Conservation (phyloP, 2,888 invertebrate genomes). For the Hoplodrina ambigua region DNA sequence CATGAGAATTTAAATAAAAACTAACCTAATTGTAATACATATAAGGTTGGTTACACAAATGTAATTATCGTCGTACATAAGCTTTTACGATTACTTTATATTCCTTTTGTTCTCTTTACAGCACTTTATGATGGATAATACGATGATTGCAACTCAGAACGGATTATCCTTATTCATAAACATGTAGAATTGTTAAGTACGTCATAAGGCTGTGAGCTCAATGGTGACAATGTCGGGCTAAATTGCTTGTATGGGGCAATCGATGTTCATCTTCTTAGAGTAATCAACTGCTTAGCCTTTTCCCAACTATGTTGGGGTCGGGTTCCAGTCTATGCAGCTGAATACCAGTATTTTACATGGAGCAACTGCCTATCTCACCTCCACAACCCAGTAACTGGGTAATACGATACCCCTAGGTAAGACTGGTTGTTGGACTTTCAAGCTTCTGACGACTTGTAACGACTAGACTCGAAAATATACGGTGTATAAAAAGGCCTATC, state of each 20-base stretch:
- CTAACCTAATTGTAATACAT: conserved; percentile 9
- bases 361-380: no score
- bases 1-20: conserved; percentile 21
- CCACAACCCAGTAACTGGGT: no score
- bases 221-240: background rate
- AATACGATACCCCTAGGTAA: no score
- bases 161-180: conserved; percentile 44
- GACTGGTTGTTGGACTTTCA: no score
- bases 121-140: conserved; percentile 40
- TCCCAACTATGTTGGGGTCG: no score
- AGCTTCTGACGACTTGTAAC: no score
- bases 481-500: no score
- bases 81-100: conserved; percentile 46
- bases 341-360: no score
- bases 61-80: conserved; percentile 38
- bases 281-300: no score
- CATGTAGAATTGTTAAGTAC: background rate
- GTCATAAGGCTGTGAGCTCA: background rate
- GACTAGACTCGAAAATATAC: no score
- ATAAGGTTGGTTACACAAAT: conserved; percentile 37
- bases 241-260: background rate
- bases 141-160: conserved; percentile 45
- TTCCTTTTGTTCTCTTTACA: conserved; percentile 50
- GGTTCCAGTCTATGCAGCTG: no score
- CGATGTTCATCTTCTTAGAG: background rate